phyloP scores from a whole-genome alignment of 2,113 vertebrate species.

The Anoplopoma fimbria region DNA sequence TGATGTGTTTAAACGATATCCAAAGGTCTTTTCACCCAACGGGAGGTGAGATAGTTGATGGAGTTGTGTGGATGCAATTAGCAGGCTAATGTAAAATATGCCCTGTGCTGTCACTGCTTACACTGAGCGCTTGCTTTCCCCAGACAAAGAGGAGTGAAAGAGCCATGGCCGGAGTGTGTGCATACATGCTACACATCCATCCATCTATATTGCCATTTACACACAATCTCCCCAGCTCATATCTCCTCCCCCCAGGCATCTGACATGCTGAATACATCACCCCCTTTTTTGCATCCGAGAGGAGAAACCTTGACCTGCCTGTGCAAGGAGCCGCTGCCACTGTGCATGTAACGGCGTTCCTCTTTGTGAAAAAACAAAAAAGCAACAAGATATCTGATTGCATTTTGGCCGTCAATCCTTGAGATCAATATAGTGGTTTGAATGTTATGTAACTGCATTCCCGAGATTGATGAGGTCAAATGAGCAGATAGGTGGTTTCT shows the following conservation, averaged over 20 bases:
- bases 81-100: constrained; percentile 12
- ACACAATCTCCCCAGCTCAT: no score
- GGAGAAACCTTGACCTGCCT: constrained; percentile 13
- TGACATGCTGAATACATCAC: constrained; percentile 5
- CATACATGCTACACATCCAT: constrained; percentile 60
- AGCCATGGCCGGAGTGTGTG: constrained; percentile 29
- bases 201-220: no score
- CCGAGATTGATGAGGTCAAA: no score
- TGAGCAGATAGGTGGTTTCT: constrained; percentile 10
- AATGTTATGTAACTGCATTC: no score
- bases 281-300: background rate
- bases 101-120: background rate
- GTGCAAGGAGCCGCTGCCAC: constrained; percentile 12
- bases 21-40: background rate
- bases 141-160: no score
- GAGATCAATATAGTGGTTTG: no score
- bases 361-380: background rate
- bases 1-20: constrained; percentile 9
- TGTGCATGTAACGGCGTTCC: background rate
- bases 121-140: no score
- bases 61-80: constrained; percentile 17
- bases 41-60: background rate
- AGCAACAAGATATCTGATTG: background rate
- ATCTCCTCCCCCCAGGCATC: constrained; percentile 6
- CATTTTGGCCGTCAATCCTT: background rate